These are phyloP conservation scores for Lagria hirta DNA, from an alignment of 2,888 invertebrate species.

Conservation along the genomic window DNA sequence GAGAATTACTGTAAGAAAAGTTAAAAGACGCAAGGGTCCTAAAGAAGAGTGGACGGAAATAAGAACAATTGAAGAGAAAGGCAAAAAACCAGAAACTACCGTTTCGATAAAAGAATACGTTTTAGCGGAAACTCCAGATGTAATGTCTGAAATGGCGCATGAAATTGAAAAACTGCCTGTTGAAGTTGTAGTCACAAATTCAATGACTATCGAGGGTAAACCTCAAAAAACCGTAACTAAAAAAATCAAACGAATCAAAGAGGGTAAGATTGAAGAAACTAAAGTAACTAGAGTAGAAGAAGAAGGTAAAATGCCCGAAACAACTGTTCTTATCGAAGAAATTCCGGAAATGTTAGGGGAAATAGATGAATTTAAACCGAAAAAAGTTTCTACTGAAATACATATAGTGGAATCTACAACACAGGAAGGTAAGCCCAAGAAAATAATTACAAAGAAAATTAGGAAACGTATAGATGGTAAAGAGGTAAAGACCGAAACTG, in stretches of 20 bases:
- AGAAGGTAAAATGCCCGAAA: constrained; percentile 45
- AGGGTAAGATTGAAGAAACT: constrained; percentile 49
- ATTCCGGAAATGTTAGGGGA: constrained; percentile 29
- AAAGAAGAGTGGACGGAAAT: constrained; percentile 54
- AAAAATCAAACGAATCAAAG: constrained; percentile 46
- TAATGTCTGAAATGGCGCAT: constrained; percentile 29
- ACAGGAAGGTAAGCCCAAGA: constrained; percentile 41
- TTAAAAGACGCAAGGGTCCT: constrained; percentile 45
- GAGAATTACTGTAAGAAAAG: constrained; percentile 33
- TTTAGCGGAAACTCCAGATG: constrained; percentile 29
- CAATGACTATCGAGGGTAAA: constrained; percentile 47
- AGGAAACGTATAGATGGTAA: constrained; percentile 30
- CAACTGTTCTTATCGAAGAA: constrained; percentile 41
- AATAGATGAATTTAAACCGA: constrained; percentile 11
- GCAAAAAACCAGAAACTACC: constrained; percentile 51
- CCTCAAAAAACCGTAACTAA: constrained; percentile 40
- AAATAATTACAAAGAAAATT: constrained; percentile 42
- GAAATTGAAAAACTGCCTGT: constrained; percentile 43
- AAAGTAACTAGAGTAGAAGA: constrained; percentile 50
- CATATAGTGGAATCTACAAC: constrained; percentile 43
- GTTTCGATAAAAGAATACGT: constrained; percentile 37
- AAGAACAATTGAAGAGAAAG: constrained; percentile 52
- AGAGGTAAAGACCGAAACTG: constrained; percentile 51
- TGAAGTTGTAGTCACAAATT: constrained; percentile 37
- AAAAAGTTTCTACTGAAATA: constrained; percentile 34